phyloP scores from a whole-genome alignment of 2,113 vertebrate species.

The Notothenia rossii region DNA sequence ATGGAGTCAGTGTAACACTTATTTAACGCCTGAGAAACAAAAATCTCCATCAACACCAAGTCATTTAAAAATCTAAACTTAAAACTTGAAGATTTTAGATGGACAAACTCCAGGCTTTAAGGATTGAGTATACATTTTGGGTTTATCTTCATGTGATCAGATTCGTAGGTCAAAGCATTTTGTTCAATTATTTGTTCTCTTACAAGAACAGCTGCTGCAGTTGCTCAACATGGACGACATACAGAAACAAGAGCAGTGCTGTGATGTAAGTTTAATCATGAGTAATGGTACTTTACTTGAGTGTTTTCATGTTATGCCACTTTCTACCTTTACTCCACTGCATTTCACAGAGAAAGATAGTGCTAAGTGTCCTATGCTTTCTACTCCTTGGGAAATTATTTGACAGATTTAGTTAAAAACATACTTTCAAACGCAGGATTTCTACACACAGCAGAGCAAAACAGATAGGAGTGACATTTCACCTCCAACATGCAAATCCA shows the following conservation, averaged over 20 bases:
- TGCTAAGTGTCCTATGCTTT: background rate
- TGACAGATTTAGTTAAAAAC: background rate
- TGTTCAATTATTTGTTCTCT: background rate
- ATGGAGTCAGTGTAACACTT: background rate
- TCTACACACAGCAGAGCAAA: background rate
- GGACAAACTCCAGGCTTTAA: background rate
- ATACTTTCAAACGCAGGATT: too few species aligned
- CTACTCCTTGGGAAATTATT: background rate
- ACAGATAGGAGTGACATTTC: background rate
- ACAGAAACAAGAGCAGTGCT: background rate
- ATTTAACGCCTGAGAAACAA: background rate
- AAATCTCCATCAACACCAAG: background rate
- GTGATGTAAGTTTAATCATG: background rate
- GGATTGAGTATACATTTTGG: background rate
- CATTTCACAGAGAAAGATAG: background rate
- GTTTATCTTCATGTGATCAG: background rate
- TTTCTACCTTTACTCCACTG: background rate
- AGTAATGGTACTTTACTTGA: too few species aligned
- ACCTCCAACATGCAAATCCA: conserved; percentile 8
- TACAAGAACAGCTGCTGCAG: background rate
- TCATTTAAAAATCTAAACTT: background rate
- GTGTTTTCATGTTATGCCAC: background rate
- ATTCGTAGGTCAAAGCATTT: background rate
- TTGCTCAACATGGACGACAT: background rate
- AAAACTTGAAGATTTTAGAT: too few species aligned